phyloP scores from a whole-genome alignment of 2,113 vertebrate genomes.

The Pontoporia blainvillei region DNA sequence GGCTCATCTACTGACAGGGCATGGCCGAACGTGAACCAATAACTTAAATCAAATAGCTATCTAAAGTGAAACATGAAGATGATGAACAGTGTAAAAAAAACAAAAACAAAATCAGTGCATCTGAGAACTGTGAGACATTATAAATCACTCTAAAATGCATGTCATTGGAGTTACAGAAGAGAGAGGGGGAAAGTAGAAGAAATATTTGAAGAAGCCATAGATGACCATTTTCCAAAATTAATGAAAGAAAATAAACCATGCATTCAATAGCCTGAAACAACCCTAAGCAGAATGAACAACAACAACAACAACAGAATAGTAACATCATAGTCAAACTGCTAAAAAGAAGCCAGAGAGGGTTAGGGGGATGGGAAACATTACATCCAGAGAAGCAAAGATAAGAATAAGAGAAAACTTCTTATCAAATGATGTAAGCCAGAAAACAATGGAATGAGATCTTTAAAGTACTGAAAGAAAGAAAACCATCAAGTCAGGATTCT shows the following conservation, averaged over 20 bases:
- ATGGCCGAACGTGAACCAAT: background rate
- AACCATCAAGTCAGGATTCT: background rate
- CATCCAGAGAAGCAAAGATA: background rate
- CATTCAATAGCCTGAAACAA: background rate
- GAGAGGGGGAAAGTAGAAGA: background rate
- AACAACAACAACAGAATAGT: background rate
- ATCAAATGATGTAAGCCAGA: background rate
- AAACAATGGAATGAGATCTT: background rate
- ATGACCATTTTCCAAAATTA: background rate
- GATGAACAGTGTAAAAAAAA: background rate
- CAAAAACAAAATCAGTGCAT: background rate
- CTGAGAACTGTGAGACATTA: background rate
- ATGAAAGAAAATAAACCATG: background rate
- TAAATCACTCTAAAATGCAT: background rate
- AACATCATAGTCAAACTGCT: background rate
- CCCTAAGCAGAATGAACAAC: background rate
- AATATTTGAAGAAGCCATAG: background rate
- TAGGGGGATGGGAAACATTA: background rate
- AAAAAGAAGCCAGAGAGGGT: background rate
- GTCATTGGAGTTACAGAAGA: background rate
- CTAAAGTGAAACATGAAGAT: background rate
- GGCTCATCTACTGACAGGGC: background rate
- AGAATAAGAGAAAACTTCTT: background rate
- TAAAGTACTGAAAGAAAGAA: background rate
- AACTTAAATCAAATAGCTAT: background rate